A percentile compares a stretch with the other conserved stretches of the same genome.
phyloP scores from a whole-genome alignment of 2,888 invertebrate genomes.

The Lapara coniferarum region DNA sequence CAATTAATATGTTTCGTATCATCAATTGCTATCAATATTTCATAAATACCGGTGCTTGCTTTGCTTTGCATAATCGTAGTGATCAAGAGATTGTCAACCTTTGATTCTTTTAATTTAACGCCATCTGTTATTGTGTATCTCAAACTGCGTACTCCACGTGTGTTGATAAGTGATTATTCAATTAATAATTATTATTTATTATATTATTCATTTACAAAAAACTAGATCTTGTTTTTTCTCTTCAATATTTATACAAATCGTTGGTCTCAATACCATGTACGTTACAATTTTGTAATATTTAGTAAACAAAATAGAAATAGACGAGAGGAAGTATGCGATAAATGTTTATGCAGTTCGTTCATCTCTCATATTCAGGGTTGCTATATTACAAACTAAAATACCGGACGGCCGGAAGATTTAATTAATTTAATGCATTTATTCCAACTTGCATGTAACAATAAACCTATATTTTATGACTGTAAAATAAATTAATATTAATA shows the following conservation, averaged over 20 bases:
- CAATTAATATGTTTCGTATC: constrained; percentile 15
- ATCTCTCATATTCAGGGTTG: constrained; percentile 15
- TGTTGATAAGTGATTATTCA: not conserved
- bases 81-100: not conserved
- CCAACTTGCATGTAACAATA: too few species aligned
- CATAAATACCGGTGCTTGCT: not conserved
- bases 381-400: not conserved
- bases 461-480: too few species aligned
- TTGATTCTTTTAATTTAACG: not conserved
- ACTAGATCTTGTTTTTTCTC: not conserved
- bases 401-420: not conserved
- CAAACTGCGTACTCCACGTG: not conserved
- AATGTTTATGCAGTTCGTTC: constrained; percentile 22
- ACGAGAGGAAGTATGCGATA: constrained; percentile 26
- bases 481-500: too few species aligned
- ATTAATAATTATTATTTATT: not conserved
- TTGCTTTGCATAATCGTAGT: not conserved
- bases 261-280: not conserved
- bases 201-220: too few species aligned
- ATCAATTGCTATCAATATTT: constrained; percentile 11
- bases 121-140: constrained; percentile 2
- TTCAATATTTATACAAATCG: constrained; percentile 8
- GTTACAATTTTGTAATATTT: constrained; percentile 14
- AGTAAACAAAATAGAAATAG: constrained; percentile 25
- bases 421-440: too few species aligned